Evolutionary conservation across 2,888 invertebrate genomes (phyloP).

Genomic region (Byasa hedistus): DNA sequence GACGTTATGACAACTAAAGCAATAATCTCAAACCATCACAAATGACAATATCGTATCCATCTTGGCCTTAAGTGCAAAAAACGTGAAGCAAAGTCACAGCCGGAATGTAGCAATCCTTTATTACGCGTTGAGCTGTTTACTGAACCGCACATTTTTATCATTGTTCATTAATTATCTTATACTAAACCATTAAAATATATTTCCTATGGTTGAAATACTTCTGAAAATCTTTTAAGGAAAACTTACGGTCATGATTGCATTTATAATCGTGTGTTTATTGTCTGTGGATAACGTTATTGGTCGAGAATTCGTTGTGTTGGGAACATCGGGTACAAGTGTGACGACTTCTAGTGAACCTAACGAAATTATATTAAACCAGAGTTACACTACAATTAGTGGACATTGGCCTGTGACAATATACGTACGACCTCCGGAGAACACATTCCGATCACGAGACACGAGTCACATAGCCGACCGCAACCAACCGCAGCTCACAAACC

Average conservation of each 20-base stretch:
- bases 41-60: conserved; percentile 32
- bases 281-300: conserved; percentile 47
- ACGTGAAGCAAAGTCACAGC: conserved; percentile 52
- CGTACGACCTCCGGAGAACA: conserved; percentile 2
- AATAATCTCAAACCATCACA: conserved; percentile 35
- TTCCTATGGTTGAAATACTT: conserved; percentile 22
- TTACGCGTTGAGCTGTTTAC: conserved; percentile 54
- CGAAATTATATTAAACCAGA: not conserved
- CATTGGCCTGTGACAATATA: not conserved
- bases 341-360: conserved; percentile 5
- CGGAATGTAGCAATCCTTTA: conserved; percentile 51
- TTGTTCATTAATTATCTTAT: conserved; percentile 22
- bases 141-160: conserved; percentile 46
- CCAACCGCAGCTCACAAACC: conserved; percentile 32
- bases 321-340: conserved; percentile 9
- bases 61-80: conserved; percentile 62
- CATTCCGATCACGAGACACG: conserved; percentile 6
- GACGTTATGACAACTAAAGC: not conserved
- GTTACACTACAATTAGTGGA: conserved; percentile 1
- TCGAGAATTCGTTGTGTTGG: conserved; percentile 42
- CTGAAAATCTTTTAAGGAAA: conserved; percentile 32
- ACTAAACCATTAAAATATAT: conserved; percentile 10
- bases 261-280: conserved; percentile 45
- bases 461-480: conserved; percentile 27
- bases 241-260: conserved; percentile 46